These are phyloP conservation scores for Amphipyra berbera DNA, from an alignment of 2,888 invertebrate species.

Conservation along the genomic window DNA sequence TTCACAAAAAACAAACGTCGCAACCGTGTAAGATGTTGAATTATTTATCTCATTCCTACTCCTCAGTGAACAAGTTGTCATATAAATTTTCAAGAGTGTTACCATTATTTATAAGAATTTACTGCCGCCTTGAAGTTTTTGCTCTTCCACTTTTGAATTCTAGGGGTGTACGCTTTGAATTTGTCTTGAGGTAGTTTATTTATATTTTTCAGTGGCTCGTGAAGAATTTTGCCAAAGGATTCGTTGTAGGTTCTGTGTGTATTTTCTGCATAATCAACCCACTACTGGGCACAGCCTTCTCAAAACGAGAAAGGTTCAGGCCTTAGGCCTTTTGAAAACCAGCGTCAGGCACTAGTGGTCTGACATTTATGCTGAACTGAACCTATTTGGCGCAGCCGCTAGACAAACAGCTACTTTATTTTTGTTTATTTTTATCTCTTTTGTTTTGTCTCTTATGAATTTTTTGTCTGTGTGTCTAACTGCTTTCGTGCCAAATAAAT, in stretches of 20 bases:
- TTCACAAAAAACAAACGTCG: constrained; percentile 36
- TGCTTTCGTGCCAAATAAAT: too few species aligned
- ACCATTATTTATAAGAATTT: constrained; percentile 61
- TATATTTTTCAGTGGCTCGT: constrained; percentile 30
- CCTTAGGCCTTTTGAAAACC: too few species aligned
- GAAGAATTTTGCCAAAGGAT: constrained; percentile 23
- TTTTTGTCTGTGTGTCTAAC: too few species aligned
- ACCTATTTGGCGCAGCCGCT: too few species aligned
- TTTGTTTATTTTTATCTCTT: too few species aligned
- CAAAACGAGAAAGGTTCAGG: too few species aligned
- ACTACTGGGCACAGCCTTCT: too few species aligned
- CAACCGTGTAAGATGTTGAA: constrained; percentile 44
- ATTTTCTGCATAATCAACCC: too few species aligned
- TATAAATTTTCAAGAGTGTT: constrained; percentile 58
- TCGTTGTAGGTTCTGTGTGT: neutral
- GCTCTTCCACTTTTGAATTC: constrained; percentile 54
- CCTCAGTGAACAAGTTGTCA: constrained; percentile 54
- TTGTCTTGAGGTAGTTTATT: constrained; percentile 40
- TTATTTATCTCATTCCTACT: constrained; percentile 56
- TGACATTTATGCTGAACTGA: too few species aligned
- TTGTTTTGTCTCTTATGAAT: too few species aligned
- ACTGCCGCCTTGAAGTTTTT: constrained; percentile 53
- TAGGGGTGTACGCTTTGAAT: constrained; percentile 44
- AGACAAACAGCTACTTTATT: too few species aligned
- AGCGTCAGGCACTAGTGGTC: too few species aligned